Evolutionary conservation across 1,140 invertebrate species (phyloP), one percentile per base, ranked within the genome.

Genomic region (Gryon sp.): DNA sequence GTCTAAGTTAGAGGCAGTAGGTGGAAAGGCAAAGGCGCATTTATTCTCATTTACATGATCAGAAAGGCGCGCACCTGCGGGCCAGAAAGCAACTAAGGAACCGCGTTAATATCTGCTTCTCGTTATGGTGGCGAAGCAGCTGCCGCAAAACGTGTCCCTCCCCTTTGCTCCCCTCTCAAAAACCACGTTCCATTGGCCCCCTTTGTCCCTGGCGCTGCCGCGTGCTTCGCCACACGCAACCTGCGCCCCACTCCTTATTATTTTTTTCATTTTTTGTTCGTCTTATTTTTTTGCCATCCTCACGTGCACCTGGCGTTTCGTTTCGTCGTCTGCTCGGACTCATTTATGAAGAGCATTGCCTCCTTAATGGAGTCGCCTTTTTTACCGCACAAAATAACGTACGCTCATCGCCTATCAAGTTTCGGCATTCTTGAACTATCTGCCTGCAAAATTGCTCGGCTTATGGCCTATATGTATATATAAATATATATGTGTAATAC

Each of bases 51-150:
- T 83, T 82, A 79, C 82, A 84, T 82, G 78, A 80, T 66, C 57
- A 72, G 50, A n/a, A n/a, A n/a, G 32, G 52, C 68, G 80, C 83
- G 81, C 86, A 86, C 85, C 83, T 86, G 84, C 80, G 68, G 60
- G 76, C 59, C 80, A 83, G 82, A 77, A 80, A 77, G 80, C 79
- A 78, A 72, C 81, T 74, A 34, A 69, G 60, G 46, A 69, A 63
- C 59, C 76, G 72, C 76, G 77, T 79, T 80, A 80, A 81, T 80
- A 84, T 83, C 74, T 83, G 81, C 79, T 82, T 81, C 78, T 83
- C 82, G 80, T 85, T 86, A 81, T 84, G 78, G 76, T 80, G 83
- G 80, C 76, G 59, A n/a, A 76, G 84, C 87, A 88, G 86, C 86
- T 87, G 87, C 83, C 79, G 76, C 78, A 77, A 48, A 76, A 72